phyloP scores from a whole-genome alignment of 2,113 vertebrate species.

The Epinephelus fuscoguttatus region DNA sequence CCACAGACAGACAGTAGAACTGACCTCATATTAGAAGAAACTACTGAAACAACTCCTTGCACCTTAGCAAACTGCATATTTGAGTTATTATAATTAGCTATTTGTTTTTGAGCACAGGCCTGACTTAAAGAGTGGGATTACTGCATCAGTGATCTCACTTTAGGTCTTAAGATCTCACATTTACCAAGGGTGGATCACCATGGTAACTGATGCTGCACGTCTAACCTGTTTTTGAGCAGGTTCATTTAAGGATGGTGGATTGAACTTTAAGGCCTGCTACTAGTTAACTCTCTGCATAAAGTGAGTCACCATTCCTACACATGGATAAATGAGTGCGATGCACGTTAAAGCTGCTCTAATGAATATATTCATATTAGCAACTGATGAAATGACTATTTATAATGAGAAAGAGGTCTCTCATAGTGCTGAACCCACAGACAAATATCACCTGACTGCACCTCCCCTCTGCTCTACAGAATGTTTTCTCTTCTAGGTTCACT shows the following conservation, averaged over 20 bases:
- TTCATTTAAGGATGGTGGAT: background rate
- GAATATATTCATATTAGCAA: too few species aligned
- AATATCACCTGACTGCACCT: too few species aligned
- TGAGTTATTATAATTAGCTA: slow-evolving; percentile 28
- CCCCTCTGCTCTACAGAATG: too few species aligned
- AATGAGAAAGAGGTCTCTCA: too few species aligned
- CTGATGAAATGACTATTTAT: too few species aligned
- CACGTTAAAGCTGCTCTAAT: too few species aligned
- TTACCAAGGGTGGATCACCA: slow-evolving; percentile 26
- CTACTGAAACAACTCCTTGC: background rate
- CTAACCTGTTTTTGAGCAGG: slow-evolving; percentile 18
- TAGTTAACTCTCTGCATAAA: background rate
- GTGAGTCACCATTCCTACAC: too few species aligned
- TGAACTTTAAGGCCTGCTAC: background rate
- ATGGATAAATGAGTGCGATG: too few species aligned
- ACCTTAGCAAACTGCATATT: slow-evolving; percentile 14
- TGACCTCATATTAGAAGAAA: slow-evolving; percentile 21
- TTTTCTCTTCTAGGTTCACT: too few species aligned
- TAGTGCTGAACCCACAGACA: too few species aligned
- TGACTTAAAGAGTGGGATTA: slow-evolving; percentile 13
- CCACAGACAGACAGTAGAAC: slow-evolving; percentile 13
- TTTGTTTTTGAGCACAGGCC: slow-evolving; percentile 14
- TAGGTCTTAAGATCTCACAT: slow-evolving; percentile 13
- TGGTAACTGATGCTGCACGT: slow-evolving; percentile 11
- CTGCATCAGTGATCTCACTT: slow-evolving; percentile 22